Evolutionary conservation across 1,140 invertebrate species (phyloP), one percentile per base, ranked within the genome.

Genomic region (Harpegnathos saltator): DNA sequence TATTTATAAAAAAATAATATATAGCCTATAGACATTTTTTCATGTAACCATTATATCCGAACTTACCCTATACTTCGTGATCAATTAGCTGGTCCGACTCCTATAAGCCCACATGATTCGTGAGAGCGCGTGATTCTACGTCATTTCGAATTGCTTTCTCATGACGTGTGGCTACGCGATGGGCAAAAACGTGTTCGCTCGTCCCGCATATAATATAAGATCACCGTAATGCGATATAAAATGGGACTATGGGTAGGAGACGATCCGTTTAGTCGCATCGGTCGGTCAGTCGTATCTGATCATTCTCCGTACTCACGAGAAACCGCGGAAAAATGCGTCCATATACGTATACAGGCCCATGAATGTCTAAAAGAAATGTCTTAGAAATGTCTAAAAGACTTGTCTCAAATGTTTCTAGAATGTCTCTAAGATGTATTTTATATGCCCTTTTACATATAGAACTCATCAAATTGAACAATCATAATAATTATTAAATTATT

Each of bases 201-300:
- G 72, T 91, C 90, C 90, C 90, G 90, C 90, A 91, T 80, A 59
- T 89, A 82, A 91, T 80, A 59, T 89, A 82, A 63, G 81, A 86
- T 89, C 82, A 68, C 71, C 63, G 56, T 82, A 74, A 69, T 84
- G 69, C 68, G 85, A 89, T 84, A 83, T 81, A 81, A 75, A 65
- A 52, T n/a, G 68, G 48, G 62, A 85, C 89, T 86, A 85, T 90
- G 87, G 89, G 89, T 85, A 83, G 75, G 62, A 81, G 88, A 7
- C 3, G 52, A 15, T 88, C 88, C 85, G 83, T 83, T 77, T 63
- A 72, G 26, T 54, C 61, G 65, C 5, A 84, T 71, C 84, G 89
- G 83, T 88, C 85, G n/a, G n/a, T n/a, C n/a, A n/a, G n/a, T n/a
- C 75, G 50, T 38, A 85, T 89, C 86, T 88, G 65, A 88, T 88